Conservation (phyloP, 2,797 vertebrate species). For the Spondyliosoma cantharus region DNA sequence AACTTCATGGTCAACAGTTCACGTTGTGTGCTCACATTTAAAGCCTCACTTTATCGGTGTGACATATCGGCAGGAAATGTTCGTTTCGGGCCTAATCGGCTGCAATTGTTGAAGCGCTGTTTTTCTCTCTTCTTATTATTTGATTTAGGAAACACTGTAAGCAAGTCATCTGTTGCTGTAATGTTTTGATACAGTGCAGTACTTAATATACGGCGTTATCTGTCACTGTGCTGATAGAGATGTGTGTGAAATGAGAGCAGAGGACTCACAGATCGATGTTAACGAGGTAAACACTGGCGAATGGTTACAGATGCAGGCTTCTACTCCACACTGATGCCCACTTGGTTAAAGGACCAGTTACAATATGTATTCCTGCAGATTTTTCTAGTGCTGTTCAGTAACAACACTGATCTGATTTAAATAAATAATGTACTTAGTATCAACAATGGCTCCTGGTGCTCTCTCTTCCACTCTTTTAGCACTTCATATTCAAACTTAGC, state of each 20-base stretch:
- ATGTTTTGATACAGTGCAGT: neutral
- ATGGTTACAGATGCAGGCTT: neutral
- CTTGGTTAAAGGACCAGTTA: neutral
- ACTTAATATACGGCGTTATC: neutral
- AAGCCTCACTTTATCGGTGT: too few relatives aligned
- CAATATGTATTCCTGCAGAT: neutral
- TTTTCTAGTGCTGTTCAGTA: neutral
- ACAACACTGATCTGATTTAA: neutral
- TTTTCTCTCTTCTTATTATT: neutral
- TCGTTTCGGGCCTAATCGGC: too few relatives aligned
- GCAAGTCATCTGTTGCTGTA: neutral
- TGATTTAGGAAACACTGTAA: neutral
- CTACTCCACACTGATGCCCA: too few relatives aligned
- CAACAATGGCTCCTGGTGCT: neutral
- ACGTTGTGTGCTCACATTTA: too few relatives aligned
- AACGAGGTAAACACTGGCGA: constrained; percentile 15
- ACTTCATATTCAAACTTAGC: neutral
- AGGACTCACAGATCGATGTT: neutral
- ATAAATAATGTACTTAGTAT: too few relatives aligned
- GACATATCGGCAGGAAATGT: too few relatives aligned
- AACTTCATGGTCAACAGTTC: too few relatives aligned
- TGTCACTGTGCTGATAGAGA: neutral
- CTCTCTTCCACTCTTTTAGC: neutral
- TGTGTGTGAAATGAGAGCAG: neutral
- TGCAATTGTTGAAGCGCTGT: too few relatives aligned